A percentile compares a stretch with the other conserved stretches of the same genome.
Evolutionary conservation across 1,140 invertebrate species (phyloP).

Genomic region (Diabrotica undecimpunctata): DNA sequence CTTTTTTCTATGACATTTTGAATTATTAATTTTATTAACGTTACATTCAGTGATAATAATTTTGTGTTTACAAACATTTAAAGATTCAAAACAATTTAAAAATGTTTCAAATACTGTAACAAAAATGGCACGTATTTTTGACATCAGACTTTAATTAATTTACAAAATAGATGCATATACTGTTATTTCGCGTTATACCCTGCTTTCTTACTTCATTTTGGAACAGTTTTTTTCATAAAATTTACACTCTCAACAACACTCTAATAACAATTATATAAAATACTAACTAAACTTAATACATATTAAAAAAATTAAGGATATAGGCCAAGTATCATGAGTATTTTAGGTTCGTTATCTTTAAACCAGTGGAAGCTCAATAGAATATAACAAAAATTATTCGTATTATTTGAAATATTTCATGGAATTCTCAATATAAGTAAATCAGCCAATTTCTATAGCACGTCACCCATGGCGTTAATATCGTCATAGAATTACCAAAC

Average conservation of each 20-base stretch:
- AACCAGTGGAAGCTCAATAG: background rate
- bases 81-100: too few species aligned
- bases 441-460: too few species aligned
- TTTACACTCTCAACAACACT: slow-evolving; percentile 14
- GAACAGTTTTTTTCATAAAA: slow-evolving; percentile 12
- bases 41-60: too few species aligned
- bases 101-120: too few species aligned
- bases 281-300: slow-evolving; percentile 14
- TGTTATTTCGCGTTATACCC: background rate
- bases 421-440: too few species aligned
- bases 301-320: slow-evolving; percentile 12
- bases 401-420: too few species aligned
- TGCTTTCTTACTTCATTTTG: slow-evolving; percentile 1
- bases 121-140: background rate
- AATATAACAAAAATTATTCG: too few species aligned
- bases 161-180: background rate
- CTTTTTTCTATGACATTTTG: too few species aligned
- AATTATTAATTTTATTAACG: too few species aligned
- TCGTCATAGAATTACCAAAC: too few species aligned
- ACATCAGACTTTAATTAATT: background rate
- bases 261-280: slow-evolving; percentile 19
- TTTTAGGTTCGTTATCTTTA: background rate
- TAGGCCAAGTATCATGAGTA: slow-evolving; percentile 13
- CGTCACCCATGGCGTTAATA: too few species aligned
- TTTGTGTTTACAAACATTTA: too few species aligned